Evolutionary conservation across 2,113 vertebrate genomes (phyloP), one percentile per base, ranked within the genome.

Genomic region (Pardalotus punctatus): DNA sequence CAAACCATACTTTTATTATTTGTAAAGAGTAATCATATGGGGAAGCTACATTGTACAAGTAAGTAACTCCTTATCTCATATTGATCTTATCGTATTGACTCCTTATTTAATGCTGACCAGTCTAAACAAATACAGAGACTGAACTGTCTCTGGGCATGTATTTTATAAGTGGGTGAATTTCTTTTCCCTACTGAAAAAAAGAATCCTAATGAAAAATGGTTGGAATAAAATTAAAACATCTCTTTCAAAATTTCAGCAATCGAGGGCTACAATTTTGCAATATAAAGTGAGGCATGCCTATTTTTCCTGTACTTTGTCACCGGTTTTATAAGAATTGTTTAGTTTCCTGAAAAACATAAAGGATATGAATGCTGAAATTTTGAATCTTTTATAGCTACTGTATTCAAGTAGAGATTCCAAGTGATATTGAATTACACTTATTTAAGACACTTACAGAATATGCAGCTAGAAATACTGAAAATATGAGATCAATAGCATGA

Each of bases 401-500:
- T 57, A 90, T 88, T 97, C 70, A 92, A 93, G 86, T 64, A 86
- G 36, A 87, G 88, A 94, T 88, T 97, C 48, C 24, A 93, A 86
- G 56, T 93, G 91, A 73, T 77, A 93, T 42, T 83, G 94, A 96
- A 95, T 94, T 94, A 96, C 56, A 95, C 64, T 94, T 92, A 86
- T 35, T 94, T 88, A 72, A 91, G 94, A n/a, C n/a, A n/a, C 87
- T 96, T 94, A 97, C 82, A 89, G 73, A 82, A 74, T 86, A 93
- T 82, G 66, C 65, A 96, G 93, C 95, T 97, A 97, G 88, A 5
- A 17, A 95, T 80, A 95, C 81, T 96, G 74, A 97, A 93, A 96
- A 92, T 87, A 97, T 94, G 92, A 95, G 79, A 97, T 97, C 95
- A 95, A 96, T 91, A 98, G 82, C 83, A 79, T 36, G 28, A 83